A percentile compares a stretch with the other conserved stretches of the same genome.
phyloP scores from a whole-genome alignment of 2,888 invertebrate genomes.

The Melanargia galathea region DNA sequence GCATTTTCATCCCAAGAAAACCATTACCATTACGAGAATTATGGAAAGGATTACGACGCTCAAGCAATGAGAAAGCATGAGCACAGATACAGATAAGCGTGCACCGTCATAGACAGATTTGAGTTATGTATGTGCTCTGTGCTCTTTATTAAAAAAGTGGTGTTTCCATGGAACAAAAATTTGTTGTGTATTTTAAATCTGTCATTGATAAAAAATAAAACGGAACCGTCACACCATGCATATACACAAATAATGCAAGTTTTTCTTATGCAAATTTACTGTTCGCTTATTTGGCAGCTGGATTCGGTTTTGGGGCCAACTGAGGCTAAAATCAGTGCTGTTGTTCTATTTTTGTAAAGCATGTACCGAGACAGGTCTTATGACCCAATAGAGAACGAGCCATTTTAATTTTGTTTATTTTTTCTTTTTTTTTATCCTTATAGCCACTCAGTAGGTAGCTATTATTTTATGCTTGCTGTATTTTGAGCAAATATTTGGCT shows the following conservation, averaged over 20 bases:
- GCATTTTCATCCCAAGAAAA: too few species aligned
- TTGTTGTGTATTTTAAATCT: background rate
- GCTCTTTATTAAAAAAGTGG: background rate
- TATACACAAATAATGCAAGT: slow-evolving; percentile 12
- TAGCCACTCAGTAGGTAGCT: too few species aligned
- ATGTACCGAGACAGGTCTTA: background rate
- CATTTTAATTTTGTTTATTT: background rate
- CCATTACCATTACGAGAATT: too few species aligned
- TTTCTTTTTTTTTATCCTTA: too few species aligned
- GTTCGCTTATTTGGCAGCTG: slow-evolving; percentile 14
- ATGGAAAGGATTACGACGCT: too few species aligned
- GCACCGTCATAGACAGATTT: too few species aligned
- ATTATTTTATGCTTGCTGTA: too few species aligned
- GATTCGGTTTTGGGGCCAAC: slow-evolving; percentile 11
- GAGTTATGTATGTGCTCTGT: too few species aligned
- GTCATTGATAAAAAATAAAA: slow-evolving; percentile 12
- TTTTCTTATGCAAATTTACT: slow-evolving; percentile 16
- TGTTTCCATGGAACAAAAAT: background rate
- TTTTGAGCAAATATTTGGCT: too few species aligned
- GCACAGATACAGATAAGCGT: too few species aligned
- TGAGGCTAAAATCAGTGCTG: background rate
- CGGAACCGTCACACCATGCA: background rate
- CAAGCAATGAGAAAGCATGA: too few species aligned
- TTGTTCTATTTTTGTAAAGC: slow-evolving; percentile 6
- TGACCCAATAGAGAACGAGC: background rate